phyloP scores from a whole-genome alignment of 2,888 invertebrate genomes.

The Furcula furcula region DNA sequence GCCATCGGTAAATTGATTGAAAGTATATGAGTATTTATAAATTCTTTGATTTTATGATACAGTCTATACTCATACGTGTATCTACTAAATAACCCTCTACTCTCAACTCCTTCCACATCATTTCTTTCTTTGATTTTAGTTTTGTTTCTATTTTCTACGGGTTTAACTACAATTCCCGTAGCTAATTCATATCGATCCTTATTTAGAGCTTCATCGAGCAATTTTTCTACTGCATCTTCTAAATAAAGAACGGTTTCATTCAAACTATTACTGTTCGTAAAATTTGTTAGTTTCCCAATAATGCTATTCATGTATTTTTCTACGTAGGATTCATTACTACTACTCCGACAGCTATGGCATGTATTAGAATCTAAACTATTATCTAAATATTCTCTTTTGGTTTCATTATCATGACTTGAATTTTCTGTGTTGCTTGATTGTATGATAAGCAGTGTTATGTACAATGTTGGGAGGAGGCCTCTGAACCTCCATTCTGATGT shows the following conservation, averaged over 20 bases:
- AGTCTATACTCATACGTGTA: constrained; percentile 78
- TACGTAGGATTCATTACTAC: constrained; percentile 48
- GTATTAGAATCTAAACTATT: constrained; percentile 60
- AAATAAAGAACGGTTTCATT: constrained; percentile 63
- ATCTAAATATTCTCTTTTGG: constrained; percentile 62
- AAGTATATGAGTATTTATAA: constrained; percentile 82
- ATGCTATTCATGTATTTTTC: constrained; percentile 44
- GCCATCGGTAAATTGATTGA: constrained; percentile 86
- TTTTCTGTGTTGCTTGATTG: constrained; percentile 50
- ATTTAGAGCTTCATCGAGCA: constrained; percentile 80
- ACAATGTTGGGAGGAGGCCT: constrained; percentile 48
- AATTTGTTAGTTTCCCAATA: constrained; percentile 49
- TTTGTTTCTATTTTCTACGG: constrained; percentile 12
- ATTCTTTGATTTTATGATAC: constrained; percentile 81
- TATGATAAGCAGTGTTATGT: constrained; percentile 49
- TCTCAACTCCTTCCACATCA: constrained; percentile 31
- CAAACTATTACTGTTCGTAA: constrained; percentile 52
- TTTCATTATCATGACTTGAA: constrained; percentile 53
- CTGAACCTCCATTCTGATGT: constrained; percentile 56
- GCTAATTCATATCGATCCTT: constrained; percentile 79
- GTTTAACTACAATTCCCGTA: constrained; percentile 66
- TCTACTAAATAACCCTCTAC: constrained; percentile 62
- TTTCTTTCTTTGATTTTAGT: constrained; percentile 14
- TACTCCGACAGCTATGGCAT: constrained; percentile 75
- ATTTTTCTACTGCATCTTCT: constrained; percentile 76